phyloP scores from a whole-genome alignment of 2,888 invertebrate genomes.

The Leptinotarsa juncta region DNA sequence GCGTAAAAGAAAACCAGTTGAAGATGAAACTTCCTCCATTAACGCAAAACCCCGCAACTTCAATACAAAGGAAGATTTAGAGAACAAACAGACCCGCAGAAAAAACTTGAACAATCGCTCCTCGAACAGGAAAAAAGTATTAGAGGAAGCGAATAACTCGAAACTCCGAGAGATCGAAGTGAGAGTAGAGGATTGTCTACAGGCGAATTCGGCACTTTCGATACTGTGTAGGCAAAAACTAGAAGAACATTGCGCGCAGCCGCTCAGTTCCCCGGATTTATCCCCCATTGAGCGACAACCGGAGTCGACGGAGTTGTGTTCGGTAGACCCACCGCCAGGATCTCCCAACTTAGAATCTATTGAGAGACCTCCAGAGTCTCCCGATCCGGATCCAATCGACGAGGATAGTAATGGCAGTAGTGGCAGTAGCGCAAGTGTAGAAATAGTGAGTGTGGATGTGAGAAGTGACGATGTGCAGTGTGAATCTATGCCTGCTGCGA shows the following conservation, averaged over 20 bases:
- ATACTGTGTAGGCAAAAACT: slow-evolving; percentile 46
- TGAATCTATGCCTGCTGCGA: slow-evolving; percentile 46
- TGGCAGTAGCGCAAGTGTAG: slow-evolving; percentile 52
- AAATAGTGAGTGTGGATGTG: slow-evolving; percentile 54
- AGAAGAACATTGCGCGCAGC: slow-evolving; percentile 23
- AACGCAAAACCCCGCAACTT: slow-evolving; percentile 49
- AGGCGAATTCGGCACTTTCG: slow-evolving; percentile 57
- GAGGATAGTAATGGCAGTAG: slow-evolving; percentile 42
- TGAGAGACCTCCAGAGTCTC: slow-evolving; percentile 30
- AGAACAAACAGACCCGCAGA: slow-evolving; percentile 58
- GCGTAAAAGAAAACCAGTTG: slow-evolving; percentile 61
- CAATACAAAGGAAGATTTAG: slow-evolving; percentile 62
- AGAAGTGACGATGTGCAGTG: slow-evolving; percentile 54
- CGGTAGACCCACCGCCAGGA: slow-evolving; percentile 29
- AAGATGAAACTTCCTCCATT: slow-evolving; percentile 56
- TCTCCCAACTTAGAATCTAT: slow-evolving; percentile 29
- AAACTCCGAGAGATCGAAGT: slow-evolving; percentile 65
- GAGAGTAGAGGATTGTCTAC: slow-evolving; percentile 64
- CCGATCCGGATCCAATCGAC: slow-evolving; percentile 35
- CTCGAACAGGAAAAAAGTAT: slow-evolving; percentile 63
- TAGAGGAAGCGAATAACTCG: slow-evolving; percentile 65
- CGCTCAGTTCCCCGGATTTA: slow-evolving; percentile 17
- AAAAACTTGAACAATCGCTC: slow-evolving; percentile 59
- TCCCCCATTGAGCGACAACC: slow-evolving; percentile 7
- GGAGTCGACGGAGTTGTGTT: slow-evolving; percentile 35